phyloP scores from a whole-genome alignment of 2,797 vertebrate species.

The Zonotrichia albicollis region DNA sequence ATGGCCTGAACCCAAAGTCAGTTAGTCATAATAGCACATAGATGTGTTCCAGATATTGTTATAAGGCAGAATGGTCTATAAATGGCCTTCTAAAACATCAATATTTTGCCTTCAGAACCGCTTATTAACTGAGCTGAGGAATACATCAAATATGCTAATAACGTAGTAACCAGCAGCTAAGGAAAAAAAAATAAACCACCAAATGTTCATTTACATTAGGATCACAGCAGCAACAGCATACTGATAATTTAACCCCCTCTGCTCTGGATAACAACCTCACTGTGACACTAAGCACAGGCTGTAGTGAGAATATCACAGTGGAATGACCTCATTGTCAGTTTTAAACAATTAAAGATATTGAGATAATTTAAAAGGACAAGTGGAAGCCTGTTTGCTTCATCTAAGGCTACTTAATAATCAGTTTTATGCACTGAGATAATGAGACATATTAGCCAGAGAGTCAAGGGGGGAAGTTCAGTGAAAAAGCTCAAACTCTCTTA shows the following conservation, averaged over 20 bases:
- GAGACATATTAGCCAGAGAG: conserved; percentile 13
- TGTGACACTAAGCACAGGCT: conserved; percentile 8
- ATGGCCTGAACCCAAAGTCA: conserved; percentile 58
- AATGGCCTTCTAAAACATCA: conserved; percentile 58
- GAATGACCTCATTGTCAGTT: conserved; percentile 45
- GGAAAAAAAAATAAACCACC: conserved; percentile 35
- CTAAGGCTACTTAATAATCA: conserved; percentile 58
- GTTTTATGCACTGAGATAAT: conserved; percentile 62
- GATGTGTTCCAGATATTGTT: conserved; percentile 65
- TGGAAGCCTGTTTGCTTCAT: conserved; percentile 56
- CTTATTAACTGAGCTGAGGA: conserved; percentile 70
- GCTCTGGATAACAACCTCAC: conserved; percentile 31
- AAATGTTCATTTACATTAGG: conserved; percentile 68
- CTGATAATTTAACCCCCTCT: conserved; percentile 70
- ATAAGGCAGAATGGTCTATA: conserved; percentile 51
- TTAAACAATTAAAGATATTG: conserved; percentile 59
- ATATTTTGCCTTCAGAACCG: conserved; percentile 56
- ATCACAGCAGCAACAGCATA: conserved; percentile 55
- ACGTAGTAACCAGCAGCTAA: conserved; percentile 61
- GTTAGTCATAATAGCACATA: conserved; percentile 33
- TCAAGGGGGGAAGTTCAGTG: neutral
- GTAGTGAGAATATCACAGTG: neutral
- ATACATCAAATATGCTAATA: conserved; percentile 74
- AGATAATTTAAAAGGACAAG: conserved; percentile 63
- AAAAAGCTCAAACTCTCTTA: neutral